Evolutionary conservation across 2,888 invertebrate species (phyloP).

Genomic region (Dasypogon diadema): DNA sequence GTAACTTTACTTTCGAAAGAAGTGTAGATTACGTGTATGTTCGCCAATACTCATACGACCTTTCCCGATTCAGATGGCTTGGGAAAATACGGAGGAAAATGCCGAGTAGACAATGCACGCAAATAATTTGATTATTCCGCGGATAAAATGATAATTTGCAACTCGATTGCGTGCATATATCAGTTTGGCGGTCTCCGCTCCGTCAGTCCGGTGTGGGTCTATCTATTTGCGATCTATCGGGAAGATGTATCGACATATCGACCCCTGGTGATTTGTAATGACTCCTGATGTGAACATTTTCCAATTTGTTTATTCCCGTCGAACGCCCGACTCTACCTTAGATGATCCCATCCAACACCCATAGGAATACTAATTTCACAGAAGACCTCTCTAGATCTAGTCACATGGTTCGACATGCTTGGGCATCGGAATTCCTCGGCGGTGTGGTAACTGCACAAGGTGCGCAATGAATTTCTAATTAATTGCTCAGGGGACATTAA

Average conservation of each 20-base stretch:
- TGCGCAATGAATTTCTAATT: constrained; percentile 23
- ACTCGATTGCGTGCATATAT: not conserved
- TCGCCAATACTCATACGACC: not conserved
- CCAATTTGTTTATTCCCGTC: not conserved
- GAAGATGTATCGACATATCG: not conserved
- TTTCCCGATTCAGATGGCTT: not conserved
- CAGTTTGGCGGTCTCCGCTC: not conserved
- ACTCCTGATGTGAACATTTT: too few species aligned
- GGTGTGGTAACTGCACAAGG: not conserved
- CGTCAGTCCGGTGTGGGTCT: too few species aligned
- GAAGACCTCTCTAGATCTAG: not conserved
- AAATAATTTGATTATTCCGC: constrained; percentile 11
- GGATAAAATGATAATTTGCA: not conserved
- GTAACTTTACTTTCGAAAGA: constrained; percentile 21
- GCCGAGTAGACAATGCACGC: not conserved
- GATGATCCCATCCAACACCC: not conserved
- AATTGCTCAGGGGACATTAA: constrained; percentile 11
- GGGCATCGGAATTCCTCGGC: constrained; percentile 1
- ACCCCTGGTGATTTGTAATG: constrained; percentile 2
- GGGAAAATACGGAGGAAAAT: not conserved
- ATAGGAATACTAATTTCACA: not conserved
- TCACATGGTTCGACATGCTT: constrained; percentile 16
- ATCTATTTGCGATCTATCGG: not conserved
- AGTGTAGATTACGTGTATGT: not conserved
- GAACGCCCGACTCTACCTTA: not conserved